Evolutionary conservation across 2,113 vertebrate genomes (phyloP), one percentile per base, ranked within the genome.

Genomic region (Coptodon bakossiorum): DNA sequence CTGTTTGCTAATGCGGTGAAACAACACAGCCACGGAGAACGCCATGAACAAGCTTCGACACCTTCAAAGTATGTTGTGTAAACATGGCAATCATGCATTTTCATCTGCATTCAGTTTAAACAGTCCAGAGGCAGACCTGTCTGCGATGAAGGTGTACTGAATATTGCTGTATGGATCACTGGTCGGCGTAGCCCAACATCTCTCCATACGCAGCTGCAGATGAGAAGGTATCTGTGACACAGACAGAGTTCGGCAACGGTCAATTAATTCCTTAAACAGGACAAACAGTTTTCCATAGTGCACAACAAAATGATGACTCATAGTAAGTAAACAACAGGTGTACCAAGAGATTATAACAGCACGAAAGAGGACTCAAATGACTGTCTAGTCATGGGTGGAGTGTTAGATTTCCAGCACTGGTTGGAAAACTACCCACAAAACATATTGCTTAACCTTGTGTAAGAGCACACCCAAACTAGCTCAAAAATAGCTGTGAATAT

Each of bases 121-220:
- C 29, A 22, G 24, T 31, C n/a, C 29, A 2, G 9, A 13, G 27
- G 84, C 94, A 24, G 43, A 97, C 97, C 96, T 96, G 91, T 97
- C 95, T 50, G 88, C 78, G 90, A 97, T 97, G 95, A 97, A 96
- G 84, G 92, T 96, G 87, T 97, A 96, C 87, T 96, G 96, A 45
- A 97, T 95, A 45, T 96, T 96, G 83, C 94, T 96, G 91, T 95
- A 96, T 9, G 95, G 96, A 29, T 97, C 94, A 24, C 96, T 96
- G 90, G 88, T 96, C 7, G 96, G 93, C 6, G 95, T 97, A 4
- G 96, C 96, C 96, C 96, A 97, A 85, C 96, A 97, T 88, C 96
- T 96, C 90, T 97, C 96, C 61, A 95, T 86, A 53, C 86, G 73
- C 83, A 97, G 95, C 92, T 91, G 94, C 91, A 97, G 93, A 90